phyloP scores from a whole-genome alignment of 2,113 vertebrate genomes.

The Onychostruthus taczanowskii region DNA sequence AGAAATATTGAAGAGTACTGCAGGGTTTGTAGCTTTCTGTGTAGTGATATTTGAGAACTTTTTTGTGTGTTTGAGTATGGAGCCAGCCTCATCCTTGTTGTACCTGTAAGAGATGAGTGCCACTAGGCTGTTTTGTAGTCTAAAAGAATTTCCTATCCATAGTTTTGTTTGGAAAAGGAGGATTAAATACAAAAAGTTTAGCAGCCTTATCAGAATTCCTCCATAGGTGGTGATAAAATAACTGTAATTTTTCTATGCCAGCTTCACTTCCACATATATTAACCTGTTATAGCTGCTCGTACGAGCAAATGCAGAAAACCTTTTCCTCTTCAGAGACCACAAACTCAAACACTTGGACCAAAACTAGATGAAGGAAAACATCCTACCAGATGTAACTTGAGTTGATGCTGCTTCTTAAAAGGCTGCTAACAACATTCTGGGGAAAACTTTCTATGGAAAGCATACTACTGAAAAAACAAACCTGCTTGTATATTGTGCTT shows the following conservation, averaged over 20 bases:
- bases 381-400: background rate
- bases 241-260: background rate
- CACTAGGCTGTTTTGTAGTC: background rate
- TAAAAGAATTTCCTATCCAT: background rate
- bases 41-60: background rate
- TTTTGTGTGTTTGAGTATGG: background rate
- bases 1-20: background rate
- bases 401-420: background rate
- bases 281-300: background rate
- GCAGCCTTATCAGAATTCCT: background rate
- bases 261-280: background rate
- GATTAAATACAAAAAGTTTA: background rate
- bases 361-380: background rate
- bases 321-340: background rate
- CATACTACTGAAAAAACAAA: background rate
- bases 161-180: background rate
- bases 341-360: slow-evolving; percentile 4
- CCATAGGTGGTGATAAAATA: background rate
- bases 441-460: background rate
- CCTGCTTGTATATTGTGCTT: background rate
- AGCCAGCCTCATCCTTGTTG: background rate
- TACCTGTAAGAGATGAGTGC: background rate
- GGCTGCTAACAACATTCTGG: background rate
- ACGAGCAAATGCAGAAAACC: background rate
- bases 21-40: background rate